These are phyloP conservation scores for Gobionotothen gibberifrons DNA, from an alignment of 2,797 vertebrate genomes.

Conservation along the genomic window DNA sequence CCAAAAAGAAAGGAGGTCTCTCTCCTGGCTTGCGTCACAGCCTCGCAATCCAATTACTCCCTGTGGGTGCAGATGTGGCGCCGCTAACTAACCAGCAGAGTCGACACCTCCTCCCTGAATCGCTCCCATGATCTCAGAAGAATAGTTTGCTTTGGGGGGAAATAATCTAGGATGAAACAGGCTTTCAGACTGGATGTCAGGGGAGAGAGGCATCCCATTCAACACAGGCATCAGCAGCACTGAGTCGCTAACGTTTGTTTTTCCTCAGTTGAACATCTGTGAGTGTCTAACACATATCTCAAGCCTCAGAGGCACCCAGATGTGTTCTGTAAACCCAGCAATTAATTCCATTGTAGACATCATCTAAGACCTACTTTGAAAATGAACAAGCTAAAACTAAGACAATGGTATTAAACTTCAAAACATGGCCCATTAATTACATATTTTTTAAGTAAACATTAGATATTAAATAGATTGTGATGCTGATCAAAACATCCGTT, in stretches of 20 bases:
- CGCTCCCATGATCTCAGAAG: constrained; percentile 52
- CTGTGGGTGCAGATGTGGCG: constrained; percentile 85
- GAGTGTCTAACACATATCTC: constrained; percentile 61
- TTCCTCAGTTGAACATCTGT: constrained; percentile 70
- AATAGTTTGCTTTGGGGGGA: constrained; percentile 70
- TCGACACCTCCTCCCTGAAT: constrained; percentile 76
- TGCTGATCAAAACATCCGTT: constrained; percentile 35
- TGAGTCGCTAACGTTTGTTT: constrained; percentile 28
- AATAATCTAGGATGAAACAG: constrained; percentile 44
- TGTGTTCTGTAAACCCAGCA: constrained; percentile 54
- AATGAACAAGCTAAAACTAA: constrained; percentile 20
- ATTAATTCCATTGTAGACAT: constrained; percentile 58
- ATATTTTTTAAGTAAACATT: constrained; percentile 4
- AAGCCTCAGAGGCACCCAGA: constrained; percentile 74
- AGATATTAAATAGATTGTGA: constrained; percentile 16
- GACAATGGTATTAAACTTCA: constrained; percentile 10
- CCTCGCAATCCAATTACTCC: constrained; percentile 86
- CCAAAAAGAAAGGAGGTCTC: constrained; percentile 67
- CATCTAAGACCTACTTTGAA: constrained; percentile 13
- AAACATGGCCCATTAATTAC: constrained; percentile 3
- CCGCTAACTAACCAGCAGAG: constrained; percentile 87
- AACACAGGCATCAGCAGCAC: constrained; percentile 18
- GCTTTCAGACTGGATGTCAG: constrained; percentile 30
- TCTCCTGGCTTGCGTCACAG: constrained; percentile 63
- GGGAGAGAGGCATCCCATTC: constrained; percentile 17